Base-by-base conservation (phyloP, 2,888 invertebrate genomes). In the Plagodis pulveraria region DNA sequence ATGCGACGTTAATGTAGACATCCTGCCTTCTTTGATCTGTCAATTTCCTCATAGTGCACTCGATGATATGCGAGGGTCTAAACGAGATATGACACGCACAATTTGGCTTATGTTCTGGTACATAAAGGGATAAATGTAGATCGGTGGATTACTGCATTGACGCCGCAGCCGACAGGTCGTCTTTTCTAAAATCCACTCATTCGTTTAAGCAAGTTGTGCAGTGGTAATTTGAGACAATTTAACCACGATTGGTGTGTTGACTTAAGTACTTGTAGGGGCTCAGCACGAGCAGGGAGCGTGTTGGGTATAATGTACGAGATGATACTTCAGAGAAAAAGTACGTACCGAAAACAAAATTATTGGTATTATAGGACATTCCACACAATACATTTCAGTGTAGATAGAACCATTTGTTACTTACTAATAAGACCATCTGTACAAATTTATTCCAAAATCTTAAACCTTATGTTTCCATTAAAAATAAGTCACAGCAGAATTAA, bases 21-120 rank as follows among this genome's bases (percentile, higher is more conserved):
- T 91, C 91, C 91, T 85, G 87, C 65, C 78, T 78, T 83, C 86
- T 87, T 86, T 89, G 84, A 82, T 87, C 81, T 80, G 80, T 84
- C 87, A 89, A 90, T 90, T 89, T 87, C 81, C 83, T 78, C 76
- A 77, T 79, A 82, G 73, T 89, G 87, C 86, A 87, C 76, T 85
- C 74, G 73, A 74, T 75, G 75, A 73, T 74, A 77, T 74, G 71
- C 70, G 75, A 74, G 76, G 76, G 76, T 76, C 79, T 78, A 73
- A 86, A 84, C 71, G 71, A 86, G 82, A 69, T 56, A 71, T 74
- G 79, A 69, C 84, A 85, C 86, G 86, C 86, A 87, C 84, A 71
- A 76, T 84, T 81, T 74, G 74, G 75, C 78, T 74, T 70, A 71
- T 52, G 66, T 65, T 50, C 52, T 49, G 22, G 22, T 22, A 45